Evolutionary conservation across 2,113 vertebrate species (phyloP), one percentile per base, ranked within the genome.

Genomic region (Oryzias curvinotus): DNA sequence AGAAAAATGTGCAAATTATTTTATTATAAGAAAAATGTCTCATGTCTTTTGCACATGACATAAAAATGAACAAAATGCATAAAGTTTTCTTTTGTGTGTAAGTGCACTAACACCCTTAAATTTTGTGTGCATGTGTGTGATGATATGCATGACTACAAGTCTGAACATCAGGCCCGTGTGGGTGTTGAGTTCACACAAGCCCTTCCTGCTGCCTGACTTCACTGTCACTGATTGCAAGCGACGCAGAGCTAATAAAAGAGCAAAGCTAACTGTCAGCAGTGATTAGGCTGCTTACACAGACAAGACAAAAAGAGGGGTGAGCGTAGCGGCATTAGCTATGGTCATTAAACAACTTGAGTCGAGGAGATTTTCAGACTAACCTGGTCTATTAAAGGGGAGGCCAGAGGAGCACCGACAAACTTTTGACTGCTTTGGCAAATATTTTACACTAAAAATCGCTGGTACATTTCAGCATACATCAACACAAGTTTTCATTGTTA

Each of bases 181-280:
- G 81, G 81, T 87, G 85, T 87, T 85, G 89, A 89, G 86, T 90
- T 91, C 90, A 88, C 91, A 92, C 90, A 90, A 89, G 91, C 92
- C 93, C 91, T 92, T 92, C 91, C 90, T 94, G 90, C 93, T 92
- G 93, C 93, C 94, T 94, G 93, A 95, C 87, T 97, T 94, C 94
- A 93, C 93, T 91, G 78, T 92, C 90, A 82, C 92, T 92, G 94
- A 95, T 94, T 92, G 91, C 89, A 95, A 94, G 94, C 93, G 95
- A 94, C 89, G 65, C 93, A 92, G 89, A 93, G 92, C 93, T 93
- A 94, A 96, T 94, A 95, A 95, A 96, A 95, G 94, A 95, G 93
- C 92, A 94, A 94, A 95, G 93, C 93, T 93, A 84, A 88, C 94
- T 96, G 95, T 97, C 95, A 95, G 92, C 90, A 88, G 88, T 85